These are phyloP conservation scores for Calcarius lapponicus DNA, from an alignment of 2,797 vertebrate species.

Conservation along the genomic window DNA sequence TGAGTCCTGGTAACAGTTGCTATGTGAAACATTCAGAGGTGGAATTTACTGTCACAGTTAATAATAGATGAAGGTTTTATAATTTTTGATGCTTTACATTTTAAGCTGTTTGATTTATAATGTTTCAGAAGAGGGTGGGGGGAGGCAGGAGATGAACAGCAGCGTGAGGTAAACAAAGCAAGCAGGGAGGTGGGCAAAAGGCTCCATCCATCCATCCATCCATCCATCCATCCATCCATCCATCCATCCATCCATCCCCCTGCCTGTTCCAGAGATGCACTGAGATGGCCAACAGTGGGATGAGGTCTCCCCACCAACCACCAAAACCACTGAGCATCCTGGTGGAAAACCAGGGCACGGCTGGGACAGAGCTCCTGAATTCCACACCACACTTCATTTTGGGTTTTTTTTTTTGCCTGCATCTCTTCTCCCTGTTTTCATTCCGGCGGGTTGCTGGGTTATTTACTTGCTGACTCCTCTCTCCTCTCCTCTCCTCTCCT, in stretches of 20 bases:
- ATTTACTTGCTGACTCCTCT: slow-evolving; percentile 51
- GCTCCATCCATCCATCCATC: not conserved
- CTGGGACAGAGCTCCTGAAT: rapidly evolving
- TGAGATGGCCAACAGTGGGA: not conserved
- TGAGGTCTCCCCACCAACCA: not conserved
- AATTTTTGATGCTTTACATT: slow-evolving; percentile 82
- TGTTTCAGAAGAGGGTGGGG: slow-evolving; percentile 66
- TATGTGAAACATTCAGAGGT: slow-evolving; percentile 80
- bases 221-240: not conserved
- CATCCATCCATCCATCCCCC: not conserved
- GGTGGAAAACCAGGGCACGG: rapidly evolving
- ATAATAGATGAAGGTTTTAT: slow-evolving; percentile 84
- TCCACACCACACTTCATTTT: not conserved
- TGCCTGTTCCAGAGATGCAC: rapidly evolving
- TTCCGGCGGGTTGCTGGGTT: slow-evolving; percentile 37
- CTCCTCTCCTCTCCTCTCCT: slow-evolving; percentile 28
- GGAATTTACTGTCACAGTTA: slow-evolving; percentile 82
- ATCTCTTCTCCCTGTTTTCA: not conserved
- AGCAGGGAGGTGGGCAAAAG: not conserved
- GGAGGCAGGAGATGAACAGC: not conserved
- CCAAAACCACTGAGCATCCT: not conserved
- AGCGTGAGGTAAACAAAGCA: not conserved
- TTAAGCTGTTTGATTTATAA: slow-evolving; percentile 81
- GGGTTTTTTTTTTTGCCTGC: not conserved
- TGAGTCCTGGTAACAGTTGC: slow-evolving; percentile 81